Percentiles rank a stretch among this genome's conserved stretches.
These are phyloP conservation scores for Microplitis demolitor DNA, from an alignment of 1,140 invertebrate genomes.

Conservation along the genomic window DNA sequence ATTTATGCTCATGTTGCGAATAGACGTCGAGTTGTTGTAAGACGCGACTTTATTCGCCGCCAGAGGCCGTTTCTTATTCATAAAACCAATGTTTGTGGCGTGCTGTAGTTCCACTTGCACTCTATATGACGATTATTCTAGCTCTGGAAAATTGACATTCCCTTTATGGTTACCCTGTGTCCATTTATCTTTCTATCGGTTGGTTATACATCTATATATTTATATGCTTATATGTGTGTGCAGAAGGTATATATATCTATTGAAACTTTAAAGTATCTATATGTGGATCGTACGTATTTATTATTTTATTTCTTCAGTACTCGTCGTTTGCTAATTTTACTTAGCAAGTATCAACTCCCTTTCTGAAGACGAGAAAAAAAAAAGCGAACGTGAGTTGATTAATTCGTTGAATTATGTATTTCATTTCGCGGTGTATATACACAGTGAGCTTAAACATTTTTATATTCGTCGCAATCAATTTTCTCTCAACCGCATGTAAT, in stretches of 20 bases:
- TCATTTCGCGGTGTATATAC: constrained; percentile 8
- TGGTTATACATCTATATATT: neutral
- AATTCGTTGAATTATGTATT: constrained; percentile 30
- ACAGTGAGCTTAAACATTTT: neutral
- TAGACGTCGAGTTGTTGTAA: neutral
- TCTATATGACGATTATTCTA: constrained; percentile 24
- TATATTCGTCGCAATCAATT: constrained; percentile 21
- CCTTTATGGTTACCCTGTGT: constrained; percentile 18
- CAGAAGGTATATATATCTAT: neutral
- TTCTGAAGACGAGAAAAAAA: neutral
- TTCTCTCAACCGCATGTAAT: constrained; percentile 1
- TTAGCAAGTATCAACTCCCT: constrained; percentile 2
- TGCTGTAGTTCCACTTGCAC: constrained; percentile 1
- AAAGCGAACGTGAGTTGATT: constrained; percentile 17
- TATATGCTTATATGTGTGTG: neutral
- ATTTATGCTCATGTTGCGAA: neutral
- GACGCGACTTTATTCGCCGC: neutral
- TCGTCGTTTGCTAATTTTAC: constrained; percentile 15
- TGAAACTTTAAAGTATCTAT: too few species aligned
- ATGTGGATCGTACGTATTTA: neutral
- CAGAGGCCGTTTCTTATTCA: neutral
- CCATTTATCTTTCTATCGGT: constrained; percentile 1
- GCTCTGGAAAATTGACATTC: constrained; percentile 23
- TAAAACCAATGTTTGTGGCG: constrained; percentile 5
- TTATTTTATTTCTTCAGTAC: neutral